Evolutionary conservation across 2,113 vertebrate species (phyloP).

Genomic region (Cervus canadensis): DNA sequence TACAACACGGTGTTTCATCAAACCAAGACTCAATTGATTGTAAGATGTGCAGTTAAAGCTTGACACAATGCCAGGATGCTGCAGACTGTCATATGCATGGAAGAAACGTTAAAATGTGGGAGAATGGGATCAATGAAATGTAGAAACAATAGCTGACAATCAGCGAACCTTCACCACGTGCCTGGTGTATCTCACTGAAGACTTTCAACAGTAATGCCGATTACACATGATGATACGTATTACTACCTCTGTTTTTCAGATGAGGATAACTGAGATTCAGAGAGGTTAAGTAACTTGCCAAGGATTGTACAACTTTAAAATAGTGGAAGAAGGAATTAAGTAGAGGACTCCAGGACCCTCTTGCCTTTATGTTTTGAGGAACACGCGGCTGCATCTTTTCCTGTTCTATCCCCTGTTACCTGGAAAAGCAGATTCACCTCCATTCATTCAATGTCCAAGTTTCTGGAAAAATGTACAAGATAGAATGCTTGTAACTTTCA

Average conservation of each 20-base stretch:
- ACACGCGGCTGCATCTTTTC: background rate
- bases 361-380: background rate
- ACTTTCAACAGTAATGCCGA: background rate
- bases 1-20: background rate
- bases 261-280: background rate
- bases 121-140: background rate
- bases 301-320: background rate
- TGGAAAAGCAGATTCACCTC: background rate
- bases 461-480: background rate
- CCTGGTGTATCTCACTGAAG: background rate
- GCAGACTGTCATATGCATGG: background rate
- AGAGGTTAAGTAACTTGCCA: background rate
- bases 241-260: background rate
- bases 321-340: background rate
- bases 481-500: background rate
- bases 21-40: background rate
- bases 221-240: background rate
- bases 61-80: background rate
- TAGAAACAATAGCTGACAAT: background rate
- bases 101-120: background rate
- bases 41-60: background rate
- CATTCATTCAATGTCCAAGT: background rate
- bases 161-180: fast-evolving
- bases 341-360: background rate
- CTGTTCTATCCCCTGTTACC: background rate